A percentile compares a stretch with the other conserved stretches of the same genome.
Conservation (phyloP, 2,797 vertebrate species). For the Gymnothorax javanicus region DNA sequence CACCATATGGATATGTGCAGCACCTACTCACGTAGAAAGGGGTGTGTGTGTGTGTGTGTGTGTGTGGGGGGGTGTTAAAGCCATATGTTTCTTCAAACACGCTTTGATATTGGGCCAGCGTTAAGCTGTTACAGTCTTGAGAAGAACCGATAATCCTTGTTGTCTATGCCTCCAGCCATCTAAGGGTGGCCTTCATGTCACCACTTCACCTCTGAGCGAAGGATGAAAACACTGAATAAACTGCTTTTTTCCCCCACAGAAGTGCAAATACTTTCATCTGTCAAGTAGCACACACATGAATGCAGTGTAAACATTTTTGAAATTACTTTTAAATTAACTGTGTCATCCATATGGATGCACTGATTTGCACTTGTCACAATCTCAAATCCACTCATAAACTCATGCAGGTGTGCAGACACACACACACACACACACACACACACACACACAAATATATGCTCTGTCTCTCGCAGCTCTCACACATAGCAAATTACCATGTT, state of each 20-base stretch:
- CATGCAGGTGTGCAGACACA: background rate
- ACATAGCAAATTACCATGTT: background rate
- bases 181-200: slow-evolving; percentile 32
- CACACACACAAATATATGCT: background rate
- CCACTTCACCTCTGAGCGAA: slow-evolving; percentile 30
- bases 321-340: slow-evolving; percentile 1
- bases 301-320: background rate
- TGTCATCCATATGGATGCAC: slow-evolving; percentile 21
- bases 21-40: background rate
- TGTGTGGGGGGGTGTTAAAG: background rate
- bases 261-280: slow-evolving; percentile 29
- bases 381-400: background rate
- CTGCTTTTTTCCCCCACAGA: slow-evolving; percentile 1
- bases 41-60: no score
- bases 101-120: slow-evolving; percentile 26
- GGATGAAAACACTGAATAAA: slow-evolving; percentile 28
- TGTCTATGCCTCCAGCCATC: background rate
- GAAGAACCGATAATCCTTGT: background rate
- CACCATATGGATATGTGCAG: background rate
- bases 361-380: slow-evolving; percentile 16
- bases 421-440: background rate
- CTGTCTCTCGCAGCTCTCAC: background rate
- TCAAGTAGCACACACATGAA: slow-evolving; percentile 14
- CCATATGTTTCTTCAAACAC: background rate
- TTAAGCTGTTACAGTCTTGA: background rate